These are phyloP conservation scores for Amia ocellicauda DNA, from an alignment of 2,113 vertebrate genomes.

Conservation along the genomic window DNA sequence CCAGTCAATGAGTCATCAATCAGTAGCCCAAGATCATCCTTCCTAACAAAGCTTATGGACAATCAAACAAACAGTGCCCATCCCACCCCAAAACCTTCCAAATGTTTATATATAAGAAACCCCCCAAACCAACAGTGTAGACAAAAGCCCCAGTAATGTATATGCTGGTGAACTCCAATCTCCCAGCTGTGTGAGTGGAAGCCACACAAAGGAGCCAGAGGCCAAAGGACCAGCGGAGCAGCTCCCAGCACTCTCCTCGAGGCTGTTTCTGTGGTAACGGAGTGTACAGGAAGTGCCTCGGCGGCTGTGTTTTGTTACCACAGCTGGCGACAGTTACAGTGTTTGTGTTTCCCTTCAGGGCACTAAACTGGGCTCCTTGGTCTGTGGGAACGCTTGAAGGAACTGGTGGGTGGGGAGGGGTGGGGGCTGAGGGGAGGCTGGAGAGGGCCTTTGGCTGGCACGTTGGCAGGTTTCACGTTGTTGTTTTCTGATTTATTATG, in stretches of 20 bases:
- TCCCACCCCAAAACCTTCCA: conserved; percentile 35
- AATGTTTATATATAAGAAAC: too few species aligned
- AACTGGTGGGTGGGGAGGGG: background rate
- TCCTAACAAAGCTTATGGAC: conserved; percentile 27
- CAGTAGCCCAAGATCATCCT: too few species aligned
- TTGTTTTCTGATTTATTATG: too few species aligned
- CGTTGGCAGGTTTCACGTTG: too few species aligned
- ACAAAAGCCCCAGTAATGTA: too few species aligned
- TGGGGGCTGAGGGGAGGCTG: too few species aligned
- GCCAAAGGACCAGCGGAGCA: background rate
- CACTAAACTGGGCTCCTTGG: background rate
- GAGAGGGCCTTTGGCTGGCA: too few species aligned
- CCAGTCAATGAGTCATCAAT: too few species aligned
- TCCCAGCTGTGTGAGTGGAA: too few species aligned
- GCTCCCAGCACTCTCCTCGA: background rate
- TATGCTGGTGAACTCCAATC: conserved; percentile 20
- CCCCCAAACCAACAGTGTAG: too few species aligned
- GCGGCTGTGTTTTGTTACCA: conserved; percentile 29
- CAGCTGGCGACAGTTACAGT: conserved; percentile 39
- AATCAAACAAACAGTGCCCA: conserved; percentile 33
- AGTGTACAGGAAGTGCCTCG: conserved; percentile 19
- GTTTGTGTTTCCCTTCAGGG: conserved; percentile 20
- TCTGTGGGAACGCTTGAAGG: background rate
- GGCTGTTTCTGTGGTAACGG: conserved; percentile 32
- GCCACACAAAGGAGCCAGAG: conserved; percentile 11